Evolutionary conservation across 2,888 invertebrate genomes (phyloP).

Genomic region (Hypsopygia costalis): DNA sequence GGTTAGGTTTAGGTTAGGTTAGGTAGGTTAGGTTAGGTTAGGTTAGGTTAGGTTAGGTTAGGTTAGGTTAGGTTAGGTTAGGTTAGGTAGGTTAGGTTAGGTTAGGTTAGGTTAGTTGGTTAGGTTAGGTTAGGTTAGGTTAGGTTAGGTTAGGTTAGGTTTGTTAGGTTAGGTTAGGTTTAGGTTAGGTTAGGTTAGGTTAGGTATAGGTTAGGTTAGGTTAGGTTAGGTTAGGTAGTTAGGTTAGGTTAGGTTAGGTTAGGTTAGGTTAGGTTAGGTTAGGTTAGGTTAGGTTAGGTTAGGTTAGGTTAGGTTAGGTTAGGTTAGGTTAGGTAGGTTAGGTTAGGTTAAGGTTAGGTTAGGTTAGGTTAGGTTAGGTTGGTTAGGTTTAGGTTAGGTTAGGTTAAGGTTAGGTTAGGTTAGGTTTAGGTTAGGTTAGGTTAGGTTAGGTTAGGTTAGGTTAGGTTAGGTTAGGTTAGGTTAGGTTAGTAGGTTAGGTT

Average conservation of each 20-base stretch:
- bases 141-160: constrained; percentile 12
- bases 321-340: constrained; percentile 18
- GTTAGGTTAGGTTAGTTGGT: constrained; percentile 11
- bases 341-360: constrained; percentile 18
- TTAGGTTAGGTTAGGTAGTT: constrained; percentile 15
- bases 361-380: constrained; percentile 8
- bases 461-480: constrained; percentile 14
- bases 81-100: constrained; percentile 18
- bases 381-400: constrained; percentile 11
- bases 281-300: constrained; percentile 6
- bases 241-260: constrained; percentile 9
- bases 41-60: constrained; percentile 1
- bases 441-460: constrained; percentile 12
- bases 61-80: constrained; percentile 15
- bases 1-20: constrained; percentile 4
- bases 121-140: constrained; percentile 10
- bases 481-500: constrained; percentile 15
- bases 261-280: constrained; percentile 15
- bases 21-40: background rate
- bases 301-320: constrained; percentile 16
- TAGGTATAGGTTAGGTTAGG: constrained; percentile 18
- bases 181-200: constrained; percentile 16
- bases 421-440: constrained; percentile 12
- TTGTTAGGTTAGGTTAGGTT: constrained; percentile 20
- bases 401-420: constrained; percentile 13